Evolutionary conservation across 2,113 vertebrate species (phyloP), one percentile per base, ranked within the genome.

Genomic region (Nematolebias whitei): DNA sequence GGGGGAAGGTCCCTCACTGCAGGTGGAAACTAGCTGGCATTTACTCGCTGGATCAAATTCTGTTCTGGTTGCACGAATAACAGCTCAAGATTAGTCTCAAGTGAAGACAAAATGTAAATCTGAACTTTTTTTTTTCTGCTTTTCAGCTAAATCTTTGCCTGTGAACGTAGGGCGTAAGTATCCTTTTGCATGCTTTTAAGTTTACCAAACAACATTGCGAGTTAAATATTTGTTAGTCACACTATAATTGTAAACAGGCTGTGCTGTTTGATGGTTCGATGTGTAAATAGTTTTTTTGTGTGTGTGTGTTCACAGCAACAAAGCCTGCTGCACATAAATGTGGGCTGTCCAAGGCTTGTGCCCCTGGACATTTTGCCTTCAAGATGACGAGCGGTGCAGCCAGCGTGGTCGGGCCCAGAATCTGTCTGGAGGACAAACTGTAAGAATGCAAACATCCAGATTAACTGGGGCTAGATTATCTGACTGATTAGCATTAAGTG

Each of bases 351-450:
- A 98, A 96, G 86, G 70, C 91, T 14, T 99, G 98, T 85, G 95
- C 97, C 4, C 78, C 82, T n/a, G 93, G 92, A 24, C 95, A 98
- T 86, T 96, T 98, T 76, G 90, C 96, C 59, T 99, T 99, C 85
- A 98, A 98, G 91, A 95, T 99, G 90, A 89, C 95, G 73, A 99
- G 97, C 55, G 98, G 98, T 71, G 98, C 98, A 23, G 98, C 97
- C 0, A 98, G 95, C 19, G 95, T 98, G 32, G 98, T 99, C 38
- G 98, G 97, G 51, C 98, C 97, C 60, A 94, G 95, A 87, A 94
- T 99, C 45, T 99, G 98, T 64, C 78, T 99, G 22, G 96, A 99
- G 68, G 98, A 99, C 86, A 95, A 93, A 2, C 38, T 96, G 98
- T 99, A 90, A 93, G 96, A 6, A 10, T 10, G 32, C 32, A 35